Base-by-base conservation (phyloP, 2,797 vertebrate genomes). In the Acanthurus lineatus region DNA sequence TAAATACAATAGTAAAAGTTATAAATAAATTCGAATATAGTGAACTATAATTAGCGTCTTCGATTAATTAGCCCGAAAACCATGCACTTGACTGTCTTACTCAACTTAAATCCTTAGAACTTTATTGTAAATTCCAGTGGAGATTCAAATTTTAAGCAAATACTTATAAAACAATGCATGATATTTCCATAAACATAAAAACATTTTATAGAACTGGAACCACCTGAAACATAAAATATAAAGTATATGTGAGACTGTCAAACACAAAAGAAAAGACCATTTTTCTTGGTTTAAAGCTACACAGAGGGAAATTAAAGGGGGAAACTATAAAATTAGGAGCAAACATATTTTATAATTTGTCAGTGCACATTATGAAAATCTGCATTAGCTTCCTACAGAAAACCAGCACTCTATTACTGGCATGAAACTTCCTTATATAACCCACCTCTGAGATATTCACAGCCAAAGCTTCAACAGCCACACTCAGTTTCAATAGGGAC, bases 401-500 rank as follows among this genome's bases (percentile, higher is more conserved):
- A 83, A 70, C 51, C 70, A 62, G 72, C 63, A 54, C 64, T 60
- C 40, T 63, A 78, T 54, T 53, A 40, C 69, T 69, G 44, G 17
- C 53, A 62, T 45, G 52, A 44, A 28, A 9, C 35, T 61, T 73
- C 73, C 59, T 80, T 74, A n/a, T 80, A 67, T 66, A 56, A 58
- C 48, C 51, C 9, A 0, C 32, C 52, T 76, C 67, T 48, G 52
- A 76, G 9, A 66, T 45, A 76, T 76, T 77, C 77, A 71, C 54
- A 87, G 81, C 35, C 35, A 51, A 72, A 67, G 28, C 68, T 59
- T 74, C 65, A 62, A 48, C 82, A 62, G 70, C 75, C 44, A 70
- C 58, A 68, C 69, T 87, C 52, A 40, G 57, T 90, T 88, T 79
- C 68, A 81, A 88, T 82, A 69, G 42, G 56, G 32, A 53, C 71